A percentile compares a stretch with the other conserved stretches of the same genome.
phyloP scores from a whole-genome alignment of 2,797 vertebrate species.

The Spinus pinus region DNA sequence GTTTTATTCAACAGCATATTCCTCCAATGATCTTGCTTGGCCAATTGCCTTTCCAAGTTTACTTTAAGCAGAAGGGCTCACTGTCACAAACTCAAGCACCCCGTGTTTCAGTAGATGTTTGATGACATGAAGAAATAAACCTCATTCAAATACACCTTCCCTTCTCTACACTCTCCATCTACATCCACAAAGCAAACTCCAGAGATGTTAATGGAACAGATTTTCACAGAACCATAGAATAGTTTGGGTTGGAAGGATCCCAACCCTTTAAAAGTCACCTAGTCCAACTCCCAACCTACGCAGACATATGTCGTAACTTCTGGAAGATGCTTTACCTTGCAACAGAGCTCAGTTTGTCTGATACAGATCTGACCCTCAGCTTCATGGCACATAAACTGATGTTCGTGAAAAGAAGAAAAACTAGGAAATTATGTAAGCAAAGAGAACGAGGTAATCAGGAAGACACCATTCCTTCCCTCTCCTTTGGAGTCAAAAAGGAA shows the following conservation, averaged over 20 bases:
- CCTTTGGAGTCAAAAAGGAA: neutral
- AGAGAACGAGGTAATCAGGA: neutral
- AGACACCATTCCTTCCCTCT: neutral
- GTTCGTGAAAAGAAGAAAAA: neutral
- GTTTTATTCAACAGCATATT: neutral
- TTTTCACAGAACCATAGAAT: neutral
- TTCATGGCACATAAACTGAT: neutral
- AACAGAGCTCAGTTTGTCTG: neutral
- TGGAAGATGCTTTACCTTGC: neutral
- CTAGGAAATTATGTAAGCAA: neutral
- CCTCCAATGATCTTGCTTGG: neutral
- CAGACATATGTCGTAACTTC: rapidly evolving
- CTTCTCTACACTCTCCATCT: neutral
- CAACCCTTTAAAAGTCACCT: neutral
- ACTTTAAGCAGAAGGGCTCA: neutral
- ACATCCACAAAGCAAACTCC: neutral
- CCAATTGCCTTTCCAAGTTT: neutral
- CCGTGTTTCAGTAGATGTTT: neutral
- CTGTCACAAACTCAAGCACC: neutral
- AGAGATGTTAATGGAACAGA: neutral
- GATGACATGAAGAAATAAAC: neutral
- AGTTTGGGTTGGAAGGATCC: neutral
- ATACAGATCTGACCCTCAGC: neutral
- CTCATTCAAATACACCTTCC: neutral
- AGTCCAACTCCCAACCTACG: rapidly evolving